A percentile compares a stretch with the other conserved stretches of the same genome.
These are phyloP conservation scores for Drosophila maculinotata DNA, from an alignment of 2,888 invertebrate genomes.

Conservation along the genomic window DNA sequence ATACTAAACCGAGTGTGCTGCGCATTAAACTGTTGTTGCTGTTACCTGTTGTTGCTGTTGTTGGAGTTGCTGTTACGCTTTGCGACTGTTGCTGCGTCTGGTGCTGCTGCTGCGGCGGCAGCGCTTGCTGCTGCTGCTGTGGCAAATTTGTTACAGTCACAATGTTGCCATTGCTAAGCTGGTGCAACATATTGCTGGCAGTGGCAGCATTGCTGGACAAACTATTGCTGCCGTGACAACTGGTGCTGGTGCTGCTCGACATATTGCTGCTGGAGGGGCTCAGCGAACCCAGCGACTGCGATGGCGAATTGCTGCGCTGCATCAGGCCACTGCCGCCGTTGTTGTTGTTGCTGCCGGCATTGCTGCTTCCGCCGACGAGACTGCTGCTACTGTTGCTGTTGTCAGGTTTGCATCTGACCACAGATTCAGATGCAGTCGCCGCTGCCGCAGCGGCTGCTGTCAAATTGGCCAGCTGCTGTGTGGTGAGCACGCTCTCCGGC, in stretches of 20 bases:
- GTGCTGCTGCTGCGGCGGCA: constrained; percentile 30
- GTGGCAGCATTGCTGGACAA: constrained; percentile 66
- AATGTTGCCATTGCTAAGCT: constrained; percentile 70
- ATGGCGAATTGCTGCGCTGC: constrained; percentile 84
- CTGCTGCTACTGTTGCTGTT: constrained; percentile 18
- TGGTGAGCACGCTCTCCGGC: constrained; percentile 81
- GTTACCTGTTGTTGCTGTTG: constrained; percentile 82
- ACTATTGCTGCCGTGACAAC: constrained; percentile 76
- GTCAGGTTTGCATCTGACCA: constrained; percentile 30
- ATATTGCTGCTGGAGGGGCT: constrained; percentile 85
- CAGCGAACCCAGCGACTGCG: constrained; percentile 84
- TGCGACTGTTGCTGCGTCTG: constrained; percentile 56
- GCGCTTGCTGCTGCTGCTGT: constrained; percentile 60
- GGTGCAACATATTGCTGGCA: constrained; percentile 64
- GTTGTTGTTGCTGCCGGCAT: constrained; percentile 11
- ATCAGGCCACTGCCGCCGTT: constrained; percentile 45
- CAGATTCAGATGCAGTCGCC: constrained; percentile 21
- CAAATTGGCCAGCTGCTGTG: constrained; percentile 76
- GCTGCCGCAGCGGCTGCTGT: constrained; percentile 35
- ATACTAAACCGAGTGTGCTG: constrained; percentile 85
- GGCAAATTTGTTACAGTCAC: constrained; percentile 72
- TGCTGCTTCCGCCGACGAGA: constrained; percentile 23
- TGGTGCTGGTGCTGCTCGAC: constrained; percentile 84
- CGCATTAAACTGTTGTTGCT: constrained; percentile 84
- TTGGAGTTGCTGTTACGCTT: constrained; percentile 56